phyloP scores from a whole-genome alignment of 1,140 invertebrate species.

The Drosophila mayri region DNA sequence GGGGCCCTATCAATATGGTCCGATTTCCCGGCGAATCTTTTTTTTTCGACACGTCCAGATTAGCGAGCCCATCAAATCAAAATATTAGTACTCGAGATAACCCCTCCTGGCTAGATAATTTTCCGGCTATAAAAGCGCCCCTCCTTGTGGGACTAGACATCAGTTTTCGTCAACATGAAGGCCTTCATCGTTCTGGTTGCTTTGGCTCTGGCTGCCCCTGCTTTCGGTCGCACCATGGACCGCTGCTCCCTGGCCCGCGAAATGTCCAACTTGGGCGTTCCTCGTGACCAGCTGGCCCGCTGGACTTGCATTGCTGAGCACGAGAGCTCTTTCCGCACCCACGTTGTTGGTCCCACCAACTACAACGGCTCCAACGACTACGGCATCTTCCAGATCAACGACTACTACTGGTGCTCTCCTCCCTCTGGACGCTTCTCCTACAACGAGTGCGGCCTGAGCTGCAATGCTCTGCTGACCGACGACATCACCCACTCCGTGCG shows the following conservation, averaged over 20 bases:
- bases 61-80: conserved; percentile 9
- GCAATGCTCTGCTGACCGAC: no score
- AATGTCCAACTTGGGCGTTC: conserved; percentile 71
- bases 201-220: conserved; percentile 61
- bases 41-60: conserved; percentile 13
- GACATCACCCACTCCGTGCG: no score
- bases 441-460: no score
- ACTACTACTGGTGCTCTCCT: no score
- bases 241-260: conserved; percentile 81
- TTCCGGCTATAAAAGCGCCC: conserved; percentile 46
- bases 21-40: conserved; percentile 32
- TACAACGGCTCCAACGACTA: no score
- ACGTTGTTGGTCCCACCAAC: conserved; percentile 56
- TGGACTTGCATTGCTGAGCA: conserved; percentile 74
- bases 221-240: conserved; percentile 66
- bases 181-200: conserved; percentile 57
- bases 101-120: conserved; percentile 30
- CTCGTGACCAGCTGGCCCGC: conserved; percentile 54
- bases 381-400: no score
- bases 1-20: conserved; percentile 34
- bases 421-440: no score
- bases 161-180: conserved; percentile 61
- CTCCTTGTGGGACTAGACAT: conserved; percentile 15
- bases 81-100: conserved; percentile 45
- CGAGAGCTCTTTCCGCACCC: conserved; percentile 64